These are phyloP conservation scores for Lordiphosa collinella DNA, from an alignment of 1,140 invertebrate species.

Conservation along the genomic window DNA sequence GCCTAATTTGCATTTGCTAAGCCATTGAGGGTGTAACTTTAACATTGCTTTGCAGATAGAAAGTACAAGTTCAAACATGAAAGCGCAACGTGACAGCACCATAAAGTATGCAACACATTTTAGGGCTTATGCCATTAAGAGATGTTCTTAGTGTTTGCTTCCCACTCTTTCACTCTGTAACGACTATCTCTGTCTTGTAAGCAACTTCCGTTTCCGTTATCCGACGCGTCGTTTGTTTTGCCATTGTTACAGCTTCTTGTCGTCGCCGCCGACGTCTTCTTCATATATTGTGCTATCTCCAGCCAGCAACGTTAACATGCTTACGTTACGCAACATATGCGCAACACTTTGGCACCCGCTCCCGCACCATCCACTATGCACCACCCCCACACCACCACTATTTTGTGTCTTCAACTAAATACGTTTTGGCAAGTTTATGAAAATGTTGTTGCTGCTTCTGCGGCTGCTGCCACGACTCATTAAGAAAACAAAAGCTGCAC, in stretches of 20 bases:
- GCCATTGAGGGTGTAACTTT: conserved; percentile 4
- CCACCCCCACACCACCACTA: conserved; percentile 5
- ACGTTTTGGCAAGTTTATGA: conserved; percentile 70
- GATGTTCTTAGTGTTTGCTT: conserved; percentile 8
- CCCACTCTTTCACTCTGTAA: conserved; percentile 22
- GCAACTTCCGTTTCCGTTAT: conserved; percentile 72
- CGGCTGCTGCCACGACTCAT: conserved; percentile 52
- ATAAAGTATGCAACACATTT: conserved; percentile 47
- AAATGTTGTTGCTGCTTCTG: conserved; percentile 52
- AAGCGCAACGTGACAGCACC: conserved; percentile 5
- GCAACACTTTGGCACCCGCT: conserved; percentile 30
- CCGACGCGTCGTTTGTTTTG: conserved; percentile 60
- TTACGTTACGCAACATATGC: conserved; percentile 60
- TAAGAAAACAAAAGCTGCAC: conserved; percentile 67
- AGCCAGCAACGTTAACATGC: conserved; percentile 33
- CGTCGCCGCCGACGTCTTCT: conserved; percentile 13
- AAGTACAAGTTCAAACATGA: conserved; percentile 18
- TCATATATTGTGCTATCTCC: not conserved
- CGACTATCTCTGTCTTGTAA: conserved; percentile 39
- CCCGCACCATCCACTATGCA: not conserved
- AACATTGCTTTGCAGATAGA: conserved; percentile 12
- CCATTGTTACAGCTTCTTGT: conserved; percentile 46
- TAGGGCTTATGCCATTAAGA: conserved; percentile 59
- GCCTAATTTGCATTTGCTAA: conserved; percentile 36
- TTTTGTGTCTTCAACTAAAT: conserved; percentile 50